Percentiles rank a stretch among this genome's conserved stretches.
These are phyloP conservation scores for Philopedon plagiatum DNA, from an alignment of 2,888 invertebrate species.

Conservation along the genomic window DNA sequence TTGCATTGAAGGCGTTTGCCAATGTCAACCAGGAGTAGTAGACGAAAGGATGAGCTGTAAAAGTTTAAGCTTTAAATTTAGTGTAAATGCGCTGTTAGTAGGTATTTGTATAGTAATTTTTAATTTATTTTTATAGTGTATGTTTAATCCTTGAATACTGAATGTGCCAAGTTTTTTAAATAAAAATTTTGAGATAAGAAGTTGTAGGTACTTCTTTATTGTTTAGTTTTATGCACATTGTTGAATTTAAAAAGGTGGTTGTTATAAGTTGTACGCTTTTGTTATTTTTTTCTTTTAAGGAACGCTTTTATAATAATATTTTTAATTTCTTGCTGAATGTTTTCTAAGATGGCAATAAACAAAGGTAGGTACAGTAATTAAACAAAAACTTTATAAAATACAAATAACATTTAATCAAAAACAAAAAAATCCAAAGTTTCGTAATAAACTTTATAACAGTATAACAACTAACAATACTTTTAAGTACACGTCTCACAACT, in stretches of 20 bases:
- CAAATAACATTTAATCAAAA: slow-evolving; percentile 7
- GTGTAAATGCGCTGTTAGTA: slow-evolving; percentile 26
- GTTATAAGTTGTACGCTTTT: no score
- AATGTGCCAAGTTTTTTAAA: slow-evolving; percentile 7
- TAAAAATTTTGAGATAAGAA: no score
- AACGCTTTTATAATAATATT: no score
- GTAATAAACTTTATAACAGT: slow-evolving; percentile 10
- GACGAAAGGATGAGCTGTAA: slow-evolving; percentile 51
- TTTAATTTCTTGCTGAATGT: no score
- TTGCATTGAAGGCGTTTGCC: slow-evolving; percentile 61
- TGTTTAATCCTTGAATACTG: slow-evolving; percentile 11
- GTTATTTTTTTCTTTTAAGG: no score
- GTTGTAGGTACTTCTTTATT: no score
- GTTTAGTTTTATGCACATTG: no score
- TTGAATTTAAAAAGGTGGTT: no score
- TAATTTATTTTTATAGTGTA: slow-evolving; percentile 25
- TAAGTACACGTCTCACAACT: slow-evolving; percentile 28
- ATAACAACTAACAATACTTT: slow-evolving; percentile 22
- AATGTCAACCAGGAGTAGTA: slow-evolving; percentile 58
- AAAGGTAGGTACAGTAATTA: no score
- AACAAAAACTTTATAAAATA: not conserved
- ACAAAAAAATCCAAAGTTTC: slow-evolving; percentile 17
- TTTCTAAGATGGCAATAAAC: not conserved
- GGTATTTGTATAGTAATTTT: slow-evolving; percentile 10
- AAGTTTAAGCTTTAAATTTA: slow-evolving; percentile 31